Evolutionary conservation across 2,888 invertebrate genomes (phyloP).

Genomic region (Lasioglossum pauxillum): DNA sequence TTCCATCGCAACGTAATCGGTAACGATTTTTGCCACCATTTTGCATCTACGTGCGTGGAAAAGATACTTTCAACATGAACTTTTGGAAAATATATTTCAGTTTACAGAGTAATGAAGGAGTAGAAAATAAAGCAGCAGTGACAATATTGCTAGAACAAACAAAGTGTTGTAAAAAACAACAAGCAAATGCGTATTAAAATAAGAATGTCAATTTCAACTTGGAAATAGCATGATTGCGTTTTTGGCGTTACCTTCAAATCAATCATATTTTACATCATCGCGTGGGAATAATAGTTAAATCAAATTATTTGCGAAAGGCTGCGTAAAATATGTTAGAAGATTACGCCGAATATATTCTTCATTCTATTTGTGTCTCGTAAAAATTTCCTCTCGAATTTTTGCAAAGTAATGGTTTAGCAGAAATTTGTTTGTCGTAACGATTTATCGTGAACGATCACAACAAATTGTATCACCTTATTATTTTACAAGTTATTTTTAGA

Average conservation of each 20-base stretch:
- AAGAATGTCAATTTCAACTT: background rate
- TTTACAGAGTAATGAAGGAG: background rate
- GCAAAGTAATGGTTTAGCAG: background rate
- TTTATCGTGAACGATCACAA: background rate
- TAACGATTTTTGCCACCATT: slow-evolving; percentile 68
- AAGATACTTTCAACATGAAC: slow-evolving; percentile 23
- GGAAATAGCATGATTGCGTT: background rate
- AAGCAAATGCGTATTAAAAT: slow-evolving; percentile 8
- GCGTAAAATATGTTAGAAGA: slow-evolving; percentile 10
- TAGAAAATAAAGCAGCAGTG: background rate
- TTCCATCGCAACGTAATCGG: slow-evolving; percentile 57
- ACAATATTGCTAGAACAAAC: background rate
- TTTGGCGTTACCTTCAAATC: background rate
- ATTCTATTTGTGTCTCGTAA: background rate
- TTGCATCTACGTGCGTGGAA: slow-evolving; percentile 57
- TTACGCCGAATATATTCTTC: background rate
- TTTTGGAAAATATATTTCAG: background rate
- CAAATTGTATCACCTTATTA: background rate
- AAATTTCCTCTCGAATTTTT: background rate
- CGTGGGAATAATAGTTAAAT: background rate
- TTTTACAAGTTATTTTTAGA: background rate
- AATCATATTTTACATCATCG: slow-evolving; percentile 3
- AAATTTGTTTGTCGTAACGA: background rate
- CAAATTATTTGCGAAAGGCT: slow-evolving; percentile 13
- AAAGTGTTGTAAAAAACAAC: background rate